Evolutionary conservation across 2,888 invertebrate genomes (phyloP), one percentile per base, ranked within the genome.

Genomic region (Cosmia pyralina): DNA sequence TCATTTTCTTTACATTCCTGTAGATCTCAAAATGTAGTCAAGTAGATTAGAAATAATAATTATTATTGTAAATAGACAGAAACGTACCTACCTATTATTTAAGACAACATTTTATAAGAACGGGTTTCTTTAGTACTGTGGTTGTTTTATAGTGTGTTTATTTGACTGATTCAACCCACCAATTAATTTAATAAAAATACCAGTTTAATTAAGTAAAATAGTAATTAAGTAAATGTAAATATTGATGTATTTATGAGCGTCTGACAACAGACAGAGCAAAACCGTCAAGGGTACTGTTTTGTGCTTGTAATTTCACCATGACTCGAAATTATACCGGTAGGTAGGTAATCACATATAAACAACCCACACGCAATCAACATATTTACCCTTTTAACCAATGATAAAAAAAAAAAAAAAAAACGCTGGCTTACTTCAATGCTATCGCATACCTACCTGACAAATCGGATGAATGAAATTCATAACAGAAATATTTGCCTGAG

Each of bases 1-100:
- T 78, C 66, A 13, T 83, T 70, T 81, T 71, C 50, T 83, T 85
- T 75, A 81, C 83, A 83, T 85, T 80, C 65, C 76, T 67, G 75
- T 82, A 80, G 82, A 76, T 75, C 81, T 81, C 81, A 81, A 78
- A 22, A 59, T 65, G 48, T 80, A 82, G 76, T 79, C 70, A 74
- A 65, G 38, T 81, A 81, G 71, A 46, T 41, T 83, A 66, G 44
- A 50, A 55, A 55, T 52, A 48, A 44, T 72, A 72, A 58, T 50
- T 28, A 63, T 52, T 65, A 34, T 59, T 83, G 80, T 79, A 79
- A 59, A 75, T 67, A 70, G 44, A 52, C 15, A 66, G 2, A 13
- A 2, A 53, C 15, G 2, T 59, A 66, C 19, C 17, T 8, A 52
- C 7, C 4, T 63, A 64, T 58, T 65, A 69, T 59, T 55, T 72